A percentile compares a stretch with the other conserved stretches of the same genome.
Evolutionary conservation across 2,797 vertebrate species (phyloP).

Genomic region (Darevskia nairensis): DNA sequence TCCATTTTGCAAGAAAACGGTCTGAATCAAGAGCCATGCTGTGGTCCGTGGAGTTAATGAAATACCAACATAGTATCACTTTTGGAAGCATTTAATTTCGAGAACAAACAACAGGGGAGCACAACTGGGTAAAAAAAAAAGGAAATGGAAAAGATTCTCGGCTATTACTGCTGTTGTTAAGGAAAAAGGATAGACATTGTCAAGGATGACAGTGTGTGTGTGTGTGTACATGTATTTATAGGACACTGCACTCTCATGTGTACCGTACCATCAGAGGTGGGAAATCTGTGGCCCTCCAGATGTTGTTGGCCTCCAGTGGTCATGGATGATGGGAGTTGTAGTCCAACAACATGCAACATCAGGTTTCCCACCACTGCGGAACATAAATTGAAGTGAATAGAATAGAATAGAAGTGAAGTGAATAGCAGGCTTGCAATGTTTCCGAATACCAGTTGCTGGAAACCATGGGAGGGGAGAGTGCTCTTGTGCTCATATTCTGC

Average conservation of each 20-base stretch:
- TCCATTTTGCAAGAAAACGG: constrained; percentile 2
- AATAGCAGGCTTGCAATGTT: no score
- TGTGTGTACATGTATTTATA: no score
- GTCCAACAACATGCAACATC: background rate
- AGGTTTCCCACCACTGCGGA: no score
- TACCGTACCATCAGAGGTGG: background rate
- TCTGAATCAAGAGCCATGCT: constrained; percentile 38
- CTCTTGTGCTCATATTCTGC: no score
- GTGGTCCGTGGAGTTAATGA: constrained; percentile 37
- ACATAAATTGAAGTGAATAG: background rate
- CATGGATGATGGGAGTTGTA: no score
- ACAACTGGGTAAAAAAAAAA: constrained; percentile 30
- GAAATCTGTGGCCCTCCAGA: background rate
- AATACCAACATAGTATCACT: constrained; percentile 16
- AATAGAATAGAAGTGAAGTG: no score
- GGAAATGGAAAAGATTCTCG: background rate
- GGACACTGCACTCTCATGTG: background rate
- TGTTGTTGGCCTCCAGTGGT: background rate
- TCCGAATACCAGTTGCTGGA: no score
- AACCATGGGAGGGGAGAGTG: no score
- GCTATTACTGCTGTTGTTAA: background rate
- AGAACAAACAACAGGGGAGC: constrained; percentile 27
- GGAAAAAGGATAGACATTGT: background rate
- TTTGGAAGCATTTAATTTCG: constrained; percentile 42
- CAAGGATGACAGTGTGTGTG: background rate